Base-by-base conservation (phyloP, 2,888 invertebrate genomes). In the Temnothorax unifasciatus region DNA sequence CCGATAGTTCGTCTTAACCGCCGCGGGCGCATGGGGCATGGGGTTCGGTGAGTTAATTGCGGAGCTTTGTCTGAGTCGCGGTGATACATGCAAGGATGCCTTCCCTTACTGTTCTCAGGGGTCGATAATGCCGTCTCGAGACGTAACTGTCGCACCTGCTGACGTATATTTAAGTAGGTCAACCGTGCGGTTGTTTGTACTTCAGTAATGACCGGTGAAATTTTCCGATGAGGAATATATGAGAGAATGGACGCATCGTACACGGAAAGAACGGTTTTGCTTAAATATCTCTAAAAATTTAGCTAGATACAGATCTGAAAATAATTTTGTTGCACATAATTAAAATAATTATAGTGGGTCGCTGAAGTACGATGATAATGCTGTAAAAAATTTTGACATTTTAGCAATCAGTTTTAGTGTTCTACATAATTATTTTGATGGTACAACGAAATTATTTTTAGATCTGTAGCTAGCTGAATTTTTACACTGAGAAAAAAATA, bases 41-140 rank as follows among this genome's bases (percentile, higher is more conserved):
- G 87, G 88, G 25, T 82, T 86, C 81, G 85, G 85, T 85, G 88
- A 89, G 89, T 93, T 92, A 92, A 92, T 93, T 92, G 90, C 92
- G 85, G 86, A 89, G 91, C 91, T 92, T 93, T 92, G 92, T 92
- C 91, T 86, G 90, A 90, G 91, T 90, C 90, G 85, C 85, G 86
- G 90, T 91, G 90, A 92, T 92, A 91, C 91, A 92, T 92, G 90
- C 90, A 90, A 87, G 89, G 89, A 89, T 88, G 87, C 86, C 89
- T 87, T 82, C 86, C 77, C 86, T 85, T 74, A 66, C 87, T 87
- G 87, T 89, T 88, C 84, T 83, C 83, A 57, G 82, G 86, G 90
- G 89, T 90, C 90, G 90, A 90, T 90, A 90, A 89, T 85, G 89
- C 84, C 85, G 90, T 89, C 90, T 90, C 86, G 86, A 85, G 90